Conservation (phyloP, 2,113 vertebrate species). For the Beaufortia kweichowensis region DNA sequence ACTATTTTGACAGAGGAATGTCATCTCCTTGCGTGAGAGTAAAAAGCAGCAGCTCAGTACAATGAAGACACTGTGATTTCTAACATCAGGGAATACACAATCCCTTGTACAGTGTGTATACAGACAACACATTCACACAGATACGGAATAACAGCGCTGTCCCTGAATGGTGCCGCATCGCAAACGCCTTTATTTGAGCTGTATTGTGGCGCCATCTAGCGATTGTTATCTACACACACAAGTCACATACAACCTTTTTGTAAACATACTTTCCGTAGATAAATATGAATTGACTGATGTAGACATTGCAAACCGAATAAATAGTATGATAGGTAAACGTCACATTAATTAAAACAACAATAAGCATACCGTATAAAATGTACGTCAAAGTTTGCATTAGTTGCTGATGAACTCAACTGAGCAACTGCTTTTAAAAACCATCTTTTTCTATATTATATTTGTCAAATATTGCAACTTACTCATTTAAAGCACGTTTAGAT, state of each 20-base stretch:
- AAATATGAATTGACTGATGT: neutral
- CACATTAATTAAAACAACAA: neutral
- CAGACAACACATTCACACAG: neutral
- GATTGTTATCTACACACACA: conserved; percentile 10
- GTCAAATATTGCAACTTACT: neutral
- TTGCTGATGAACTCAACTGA: neutral
- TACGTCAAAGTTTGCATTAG: neutral
- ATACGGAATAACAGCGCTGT: neutral
- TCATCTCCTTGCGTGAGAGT: neutral
- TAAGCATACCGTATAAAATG: neutral
- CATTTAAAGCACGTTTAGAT: neutral
- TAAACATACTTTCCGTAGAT: neutral
- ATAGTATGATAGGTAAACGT: neutral
- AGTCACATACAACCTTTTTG: conserved; percentile 20
- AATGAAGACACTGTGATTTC: neutral
- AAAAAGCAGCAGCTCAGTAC: neutral
- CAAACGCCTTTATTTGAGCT: neutral
- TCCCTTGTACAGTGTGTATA: neutral
- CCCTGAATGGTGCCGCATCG: conserved; percentile 21
- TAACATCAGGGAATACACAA: neutral
- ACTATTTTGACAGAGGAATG: neutral
- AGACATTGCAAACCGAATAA: neutral
- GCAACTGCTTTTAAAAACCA: neutral
- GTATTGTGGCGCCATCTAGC: conserved; percentile 48
- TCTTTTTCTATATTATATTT: neutral